A percentile compares a stretch with the other conserved stretches of the same genome.
These are phyloP conservation scores for Archilochus colubris DNA, from an alignment of 2,113 vertebrate species.

Conservation along the genomic window DNA sequence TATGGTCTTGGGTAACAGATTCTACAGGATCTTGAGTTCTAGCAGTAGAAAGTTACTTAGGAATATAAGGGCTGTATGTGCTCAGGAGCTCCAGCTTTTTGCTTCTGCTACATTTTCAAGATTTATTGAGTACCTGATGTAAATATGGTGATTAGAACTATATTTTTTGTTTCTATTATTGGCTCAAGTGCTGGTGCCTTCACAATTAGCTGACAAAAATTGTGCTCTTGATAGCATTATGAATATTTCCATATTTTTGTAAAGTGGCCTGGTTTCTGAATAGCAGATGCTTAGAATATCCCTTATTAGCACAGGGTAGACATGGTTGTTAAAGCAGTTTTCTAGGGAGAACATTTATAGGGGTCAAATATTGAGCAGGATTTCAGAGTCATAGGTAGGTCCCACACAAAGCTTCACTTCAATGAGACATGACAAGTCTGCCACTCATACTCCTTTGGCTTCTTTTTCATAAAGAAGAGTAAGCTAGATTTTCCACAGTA, in stretches of 20 bases:
- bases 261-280: not conserved
- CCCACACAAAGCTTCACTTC: not conserved
- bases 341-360: not conserved
- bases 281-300: not conserved
- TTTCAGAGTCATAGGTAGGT: not conserved
- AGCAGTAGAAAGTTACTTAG: not conserved
- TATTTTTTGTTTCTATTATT: not conserved
- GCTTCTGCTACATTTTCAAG: not conserved
- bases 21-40: not conserved
- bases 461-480: not conserved
- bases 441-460: not conserved
- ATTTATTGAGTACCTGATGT: not conserved
- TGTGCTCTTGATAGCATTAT: not conserved
- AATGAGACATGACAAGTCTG: not conserved
- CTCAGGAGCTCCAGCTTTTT: not conserved
- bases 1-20: not conserved
- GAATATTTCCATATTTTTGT: not conserved
- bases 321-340: not conserved
- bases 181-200: not conserved
- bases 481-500: not conserved
- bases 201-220: not conserved
- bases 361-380: not conserved
- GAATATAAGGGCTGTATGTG: fast-evolving
- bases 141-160: fast-evolving
- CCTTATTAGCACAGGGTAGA: not conserved